These are phyloP conservation scores for Drosophila arawakana DNA, from an alignment of 1,140 invertebrate species.

Conservation along the genomic window DNA sequence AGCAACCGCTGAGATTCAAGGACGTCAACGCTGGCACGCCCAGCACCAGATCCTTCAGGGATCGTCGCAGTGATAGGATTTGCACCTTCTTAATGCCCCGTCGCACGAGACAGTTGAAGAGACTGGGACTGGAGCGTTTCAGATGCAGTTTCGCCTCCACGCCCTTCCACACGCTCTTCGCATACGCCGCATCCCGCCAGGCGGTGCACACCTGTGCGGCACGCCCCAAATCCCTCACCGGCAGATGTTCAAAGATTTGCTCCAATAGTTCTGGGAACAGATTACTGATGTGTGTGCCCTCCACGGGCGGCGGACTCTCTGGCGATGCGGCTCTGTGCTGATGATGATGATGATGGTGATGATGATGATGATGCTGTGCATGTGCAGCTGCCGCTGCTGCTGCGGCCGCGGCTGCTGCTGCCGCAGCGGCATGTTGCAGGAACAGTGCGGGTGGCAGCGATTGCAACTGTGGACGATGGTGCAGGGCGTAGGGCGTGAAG, in stretches of 20 bases:
- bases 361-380: conserved; percentile 73
- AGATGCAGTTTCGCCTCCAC: conserved; percentile 96
- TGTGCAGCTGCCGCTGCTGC: conserved; percentile 76
- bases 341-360: conserved; percentile 74
- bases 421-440: conserved; percentile 68
- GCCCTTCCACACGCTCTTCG: conserved; percentile 96
- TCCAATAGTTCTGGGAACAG: conserved; percentile 96
- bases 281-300: conserved; percentile 92
- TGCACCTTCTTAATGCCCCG: conserved; percentile 95
- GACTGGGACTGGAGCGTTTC: conserved; percentile 91
- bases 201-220: conserved; percentile 95
- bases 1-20: conserved; percentile 96
- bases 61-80: conserved; percentile 93
- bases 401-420: conserved; percentile 60
- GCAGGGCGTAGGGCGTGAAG: conserved; percentile 81
- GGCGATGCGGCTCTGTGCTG: conserved; percentile 85
- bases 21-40: conserved; percentile 94
- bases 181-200: conserved; percentile 96
- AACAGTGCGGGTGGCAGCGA: conserved; percentile 75
- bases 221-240: conserved; percentile 94
- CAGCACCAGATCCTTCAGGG: conserved; percentile 93
- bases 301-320: conserved; percentile 77
- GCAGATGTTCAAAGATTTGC: conserved; percentile 95
- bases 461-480: conserved; percentile 79
- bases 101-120: conserved; percentile 93